Evolutionary conservation across 2,888 invertebrate genomes (phyloP).

Genomic region (Sarcophaga variegata): DNA sequence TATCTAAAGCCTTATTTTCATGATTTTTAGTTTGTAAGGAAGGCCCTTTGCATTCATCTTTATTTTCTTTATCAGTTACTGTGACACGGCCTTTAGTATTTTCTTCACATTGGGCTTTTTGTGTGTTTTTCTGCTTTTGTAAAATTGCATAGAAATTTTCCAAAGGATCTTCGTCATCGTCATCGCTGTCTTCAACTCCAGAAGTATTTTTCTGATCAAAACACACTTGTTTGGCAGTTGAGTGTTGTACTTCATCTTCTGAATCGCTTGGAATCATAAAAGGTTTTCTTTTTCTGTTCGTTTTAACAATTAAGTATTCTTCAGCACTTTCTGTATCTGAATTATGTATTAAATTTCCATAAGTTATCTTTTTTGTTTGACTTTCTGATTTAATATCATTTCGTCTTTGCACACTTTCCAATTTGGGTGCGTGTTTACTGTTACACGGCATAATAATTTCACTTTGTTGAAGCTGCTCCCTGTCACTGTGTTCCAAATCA

Average conservation of each 20-base stretch:
- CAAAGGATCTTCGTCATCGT: conserved; percentile 53
- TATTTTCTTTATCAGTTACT: background rate
- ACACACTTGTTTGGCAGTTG: background rate
- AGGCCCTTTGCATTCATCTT: background rate
- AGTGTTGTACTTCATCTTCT: background rate
- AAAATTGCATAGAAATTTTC: conserved; percentile 42
- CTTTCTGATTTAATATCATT: background rate
- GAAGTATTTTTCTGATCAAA: background rate
- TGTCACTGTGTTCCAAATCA: background rate
- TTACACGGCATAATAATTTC: background rate
- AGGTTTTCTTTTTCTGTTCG: background rate
- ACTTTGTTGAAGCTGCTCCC: background rate
- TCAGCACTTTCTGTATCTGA: background rate
- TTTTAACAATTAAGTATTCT: background rate
- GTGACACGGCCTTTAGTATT: background rate
- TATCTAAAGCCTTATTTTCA: conserved; percentile 12
- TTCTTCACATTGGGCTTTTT: conserved; percentile 24
- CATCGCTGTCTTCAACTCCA: conserved; percentile 16
- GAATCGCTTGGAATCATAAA: background rate
- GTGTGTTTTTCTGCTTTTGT: conserved; percentile 33
- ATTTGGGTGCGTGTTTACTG: background rate
- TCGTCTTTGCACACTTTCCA: too few species aligned
- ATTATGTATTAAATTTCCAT: background rate
- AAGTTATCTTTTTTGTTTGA: background rate
- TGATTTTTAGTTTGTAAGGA: background rate